Evolutionary conservation across 35 echinoderm and acorn worm genomes (phyloP).

Genomic region (Stichopus chloronotus): DNA sequence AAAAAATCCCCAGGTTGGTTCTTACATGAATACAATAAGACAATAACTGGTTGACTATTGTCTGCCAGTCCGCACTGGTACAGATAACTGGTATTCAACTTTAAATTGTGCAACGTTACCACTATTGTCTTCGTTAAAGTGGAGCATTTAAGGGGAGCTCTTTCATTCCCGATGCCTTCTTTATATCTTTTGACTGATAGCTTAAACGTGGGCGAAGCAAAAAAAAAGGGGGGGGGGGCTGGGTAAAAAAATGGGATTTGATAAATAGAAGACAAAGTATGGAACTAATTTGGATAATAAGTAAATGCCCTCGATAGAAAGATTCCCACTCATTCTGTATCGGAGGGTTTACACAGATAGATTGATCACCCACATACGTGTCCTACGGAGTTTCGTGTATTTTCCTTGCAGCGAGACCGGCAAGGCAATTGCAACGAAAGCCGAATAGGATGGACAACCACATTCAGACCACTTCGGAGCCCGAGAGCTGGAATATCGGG

Average conservation of each 20-base stretch:
- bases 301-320: no score
- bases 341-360: no score
- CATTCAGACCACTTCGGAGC: not conserved
- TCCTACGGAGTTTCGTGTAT: not conserved
- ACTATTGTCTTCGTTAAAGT: not conserved
- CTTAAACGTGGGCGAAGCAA: constrained; percentile 6
- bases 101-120: not conserved
- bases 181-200: not conserved
- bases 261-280: no score
- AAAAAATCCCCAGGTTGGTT: no score
- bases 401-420: not conserved
- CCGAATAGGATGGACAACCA: constrained; percentile 7
- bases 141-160: not conserved
- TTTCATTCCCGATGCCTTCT: not conserved
- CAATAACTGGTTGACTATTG: no score
- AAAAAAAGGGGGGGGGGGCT: not conserved
- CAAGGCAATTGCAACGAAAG: not conserved
- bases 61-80: no score
- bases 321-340: not conserved
- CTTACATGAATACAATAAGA: no score
- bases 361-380: no score
- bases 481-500: constrained; percentile 21
- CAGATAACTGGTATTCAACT: not conserved
- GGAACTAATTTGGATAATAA: no score
- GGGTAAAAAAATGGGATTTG: not conserved